A percentile compares a stretch with the other conserved stretches of the same genome.
These are phyloP conservation scores for Desmodus rotundus DNA, from an alignment of 2,113 vertebrate species.

Conservation along the genomic window DNA sequence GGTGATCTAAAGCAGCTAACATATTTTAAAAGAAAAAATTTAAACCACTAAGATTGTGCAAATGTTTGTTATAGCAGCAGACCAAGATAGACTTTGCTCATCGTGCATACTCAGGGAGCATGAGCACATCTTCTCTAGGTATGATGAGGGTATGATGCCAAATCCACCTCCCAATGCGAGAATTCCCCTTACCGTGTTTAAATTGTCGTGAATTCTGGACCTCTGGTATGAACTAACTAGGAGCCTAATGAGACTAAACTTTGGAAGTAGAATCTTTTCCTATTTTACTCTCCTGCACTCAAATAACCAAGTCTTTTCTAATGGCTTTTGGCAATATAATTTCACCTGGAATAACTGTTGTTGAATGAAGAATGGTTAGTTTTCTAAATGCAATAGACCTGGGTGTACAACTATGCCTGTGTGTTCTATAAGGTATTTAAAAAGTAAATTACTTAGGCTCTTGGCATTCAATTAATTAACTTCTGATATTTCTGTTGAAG, in stretches of 20 bases:
- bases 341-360: not conserved
- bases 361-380: not conserved
- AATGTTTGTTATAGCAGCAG: not conserved
- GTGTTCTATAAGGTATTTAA: not conserved
- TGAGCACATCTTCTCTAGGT: not conserved
- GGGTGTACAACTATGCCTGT: not conserved
- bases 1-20: not conserved
- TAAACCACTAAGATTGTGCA: not conserved
- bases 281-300: not conserved
- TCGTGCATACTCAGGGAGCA: not conserved
- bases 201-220: not conserved
- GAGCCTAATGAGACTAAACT: not conserved
- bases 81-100: not conserved
- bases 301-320: not conserved
- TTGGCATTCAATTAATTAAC: constrained; percentile 20
- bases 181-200: not conserved
- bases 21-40: no score
- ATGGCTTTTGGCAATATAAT: not conserved
- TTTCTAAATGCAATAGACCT: not conserved
- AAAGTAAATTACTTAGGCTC: not conserved
- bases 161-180: not conserved
- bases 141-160: not conserved
- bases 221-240: not conserved
- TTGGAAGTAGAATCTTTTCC: not conserved
- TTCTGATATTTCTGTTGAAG: not conserved